These are phyloP conservation scores for Adelosebastes latens DNA, from an alignment of 2,797 vertebrate genomes.

Conservation along the genomic window DNA sequence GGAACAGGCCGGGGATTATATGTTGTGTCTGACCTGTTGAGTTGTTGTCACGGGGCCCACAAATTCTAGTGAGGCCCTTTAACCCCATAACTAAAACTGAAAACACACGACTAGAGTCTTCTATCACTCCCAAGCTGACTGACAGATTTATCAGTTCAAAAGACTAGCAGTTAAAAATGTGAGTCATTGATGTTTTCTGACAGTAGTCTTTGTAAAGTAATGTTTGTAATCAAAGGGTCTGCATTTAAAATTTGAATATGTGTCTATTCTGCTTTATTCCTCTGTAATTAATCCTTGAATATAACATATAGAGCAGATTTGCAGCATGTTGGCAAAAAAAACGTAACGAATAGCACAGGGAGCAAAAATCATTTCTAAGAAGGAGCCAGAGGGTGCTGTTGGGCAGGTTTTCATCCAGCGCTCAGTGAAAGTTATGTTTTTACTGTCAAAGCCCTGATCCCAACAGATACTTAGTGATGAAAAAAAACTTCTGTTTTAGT, in stretches of 20 bases:
- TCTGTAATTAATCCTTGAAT: neutral
- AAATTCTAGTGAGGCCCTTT: neutral
- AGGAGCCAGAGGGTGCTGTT: constrained; percentile 19
- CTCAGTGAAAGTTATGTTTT: neutral
- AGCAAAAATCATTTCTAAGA: accelerated
- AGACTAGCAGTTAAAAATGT: neutral
- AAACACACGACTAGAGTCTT: neutral
- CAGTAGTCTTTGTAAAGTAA: neutral
- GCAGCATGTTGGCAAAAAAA: neutral
- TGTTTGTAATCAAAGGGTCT: neutral
- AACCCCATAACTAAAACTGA: neutral
- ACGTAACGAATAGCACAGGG: neutral
- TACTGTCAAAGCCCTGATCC: neutral
- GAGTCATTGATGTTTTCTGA: neutral
- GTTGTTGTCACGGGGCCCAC: constrained; percentile 12
- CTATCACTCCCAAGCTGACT: neutral
- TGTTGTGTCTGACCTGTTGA: constrained; percentile 19
- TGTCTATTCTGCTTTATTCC: neutral
- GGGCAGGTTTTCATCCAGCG: neutral
- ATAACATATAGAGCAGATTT: neutral
- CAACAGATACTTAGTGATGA: neutral
- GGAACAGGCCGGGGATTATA: constrained; percentile 9
- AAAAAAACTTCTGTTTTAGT: neutral
- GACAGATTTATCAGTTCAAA: neutral
- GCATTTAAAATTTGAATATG: neutral